These are phyloP conservation scores for Alcis repandata DNA, from an alignment of 2,888 invertebrate species.

Conservation along the genomic window DNA sequence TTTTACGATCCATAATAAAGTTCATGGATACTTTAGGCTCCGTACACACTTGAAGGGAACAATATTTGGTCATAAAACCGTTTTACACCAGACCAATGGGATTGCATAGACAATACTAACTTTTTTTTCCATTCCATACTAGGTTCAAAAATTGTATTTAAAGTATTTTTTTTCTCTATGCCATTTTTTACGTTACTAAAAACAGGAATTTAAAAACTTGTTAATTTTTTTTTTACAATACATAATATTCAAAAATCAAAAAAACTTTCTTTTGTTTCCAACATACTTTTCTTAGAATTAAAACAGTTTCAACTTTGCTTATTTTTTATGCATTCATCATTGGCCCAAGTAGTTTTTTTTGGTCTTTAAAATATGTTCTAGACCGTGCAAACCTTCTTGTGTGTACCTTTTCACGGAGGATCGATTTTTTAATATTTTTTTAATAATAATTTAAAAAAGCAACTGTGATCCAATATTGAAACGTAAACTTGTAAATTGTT, in stretches of 20 bases:
- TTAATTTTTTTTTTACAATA: too few relatives aligned
- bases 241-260: too few relatives aligned
- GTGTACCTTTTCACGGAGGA: conserved; percentile 50
- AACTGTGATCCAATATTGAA: conserved; percentile 59
- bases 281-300: too few relatives aligned
- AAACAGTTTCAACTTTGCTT: background rate
- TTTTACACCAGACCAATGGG: conserved; percentile 1
- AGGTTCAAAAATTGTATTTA: background rate
- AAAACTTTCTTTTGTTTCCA: too few relatives aligned
- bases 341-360: conserved; percentile 24
- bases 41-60: conserved; percentile 16
- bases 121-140: conserved; percentile 3
- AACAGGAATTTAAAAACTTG: too few relatives aligned
- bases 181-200: too few relatives aligned
- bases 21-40: conserved; percentile 53
- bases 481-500: conserved; percentile 49
- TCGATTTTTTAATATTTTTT: conserved; percentile 60
- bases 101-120: background rate
- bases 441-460: conserved; percentile 44
- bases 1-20: conserved; percentile 56
- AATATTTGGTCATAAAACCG: conserved; percentile 3
- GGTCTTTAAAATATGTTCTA: conserved; percentile 23
- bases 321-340: background rate
- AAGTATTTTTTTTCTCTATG: background rate
- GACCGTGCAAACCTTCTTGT: conserved; percentile 39